A percentile compares a stretch with the other conserved stretches of the same genome.
Evolutionary conservation across 2,113 vertebrate genomes (phyloP).

Genomic region (Apus apus): DNA sequence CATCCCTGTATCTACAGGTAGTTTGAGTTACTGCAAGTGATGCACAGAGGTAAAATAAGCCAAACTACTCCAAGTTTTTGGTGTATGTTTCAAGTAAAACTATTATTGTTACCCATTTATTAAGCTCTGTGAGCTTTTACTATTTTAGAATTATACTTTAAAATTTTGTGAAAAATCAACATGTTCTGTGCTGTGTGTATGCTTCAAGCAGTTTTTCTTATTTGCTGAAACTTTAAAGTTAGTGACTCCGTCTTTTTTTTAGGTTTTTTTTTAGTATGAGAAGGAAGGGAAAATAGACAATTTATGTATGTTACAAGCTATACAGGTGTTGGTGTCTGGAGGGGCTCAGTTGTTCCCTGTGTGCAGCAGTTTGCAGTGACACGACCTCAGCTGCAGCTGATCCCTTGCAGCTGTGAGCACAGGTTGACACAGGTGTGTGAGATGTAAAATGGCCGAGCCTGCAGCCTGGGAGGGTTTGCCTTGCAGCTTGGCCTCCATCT

Average conservation of each 20-base stretch:
- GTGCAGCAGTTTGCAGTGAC: neutral
- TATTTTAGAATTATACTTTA: neutral
- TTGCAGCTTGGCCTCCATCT: no score
- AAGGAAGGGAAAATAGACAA: fast-evolving
- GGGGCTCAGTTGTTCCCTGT: fast-evolving
- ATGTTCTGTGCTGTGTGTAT: fast-evolving
- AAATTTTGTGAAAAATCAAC: neutral
- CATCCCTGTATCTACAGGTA: neutral
- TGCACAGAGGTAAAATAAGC: neutral
- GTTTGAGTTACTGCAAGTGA: neutral
- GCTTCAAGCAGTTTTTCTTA: neutral
- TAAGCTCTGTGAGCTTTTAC: neutral
- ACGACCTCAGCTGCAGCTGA: neutral
- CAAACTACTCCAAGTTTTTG: no score
- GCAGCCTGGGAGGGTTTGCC: no score
- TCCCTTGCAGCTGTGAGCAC: neutral
- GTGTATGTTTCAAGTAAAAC: neutral
- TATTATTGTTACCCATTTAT: neutral
- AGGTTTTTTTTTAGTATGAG: neutral
- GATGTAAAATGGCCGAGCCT: neutral
- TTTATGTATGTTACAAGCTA: fast-evolving
- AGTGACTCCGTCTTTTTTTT: fast-evolving
- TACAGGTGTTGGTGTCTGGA: fast-evolving
- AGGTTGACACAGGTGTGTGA: neutral
- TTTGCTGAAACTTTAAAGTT: neutral